Evolutionary conservation across 2,888 invertebrate genomes (phyloP).

Genomic region (Amiota communis): DNA sequence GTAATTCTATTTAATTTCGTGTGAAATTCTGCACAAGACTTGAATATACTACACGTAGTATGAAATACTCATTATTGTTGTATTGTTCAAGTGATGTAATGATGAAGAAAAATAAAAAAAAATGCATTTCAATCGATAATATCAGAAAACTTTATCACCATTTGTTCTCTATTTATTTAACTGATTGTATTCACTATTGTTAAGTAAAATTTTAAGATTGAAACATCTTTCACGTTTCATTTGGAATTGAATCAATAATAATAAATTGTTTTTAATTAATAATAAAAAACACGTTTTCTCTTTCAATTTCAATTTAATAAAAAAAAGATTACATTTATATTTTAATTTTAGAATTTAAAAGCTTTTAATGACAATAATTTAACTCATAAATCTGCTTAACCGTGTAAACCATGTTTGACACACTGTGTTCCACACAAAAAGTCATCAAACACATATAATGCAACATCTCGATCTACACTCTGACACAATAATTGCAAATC

Average conservation of each 20-base stretch:
- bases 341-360: not conserved
- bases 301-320: no score
- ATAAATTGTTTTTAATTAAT: no score
- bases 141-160: no score
- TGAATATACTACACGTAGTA: not conserved
- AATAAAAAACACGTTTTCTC: no score
- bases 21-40: not conserved
- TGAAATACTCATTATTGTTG: not conserved
- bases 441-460: constrained; percentile 84
- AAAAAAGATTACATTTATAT: not conserved
- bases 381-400: not conserved
- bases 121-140: no score
- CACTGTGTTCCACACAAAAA: constrained; percentile 47
- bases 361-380: not conserved
- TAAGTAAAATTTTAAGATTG: no score
- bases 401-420: not conserved
- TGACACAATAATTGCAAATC: constrained; percentile 80
- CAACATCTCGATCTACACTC: constrained; percentile 76
- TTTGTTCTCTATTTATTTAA: no score
- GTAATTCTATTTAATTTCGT: constrained; percentile 6
- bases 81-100: not conserved
- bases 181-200: no score
- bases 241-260: no score
- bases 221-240: no score
- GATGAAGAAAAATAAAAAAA: not conserved